Conservation (phyloP, 2,113 vertebrate species). For the Ellobius talpinus region DNA sequence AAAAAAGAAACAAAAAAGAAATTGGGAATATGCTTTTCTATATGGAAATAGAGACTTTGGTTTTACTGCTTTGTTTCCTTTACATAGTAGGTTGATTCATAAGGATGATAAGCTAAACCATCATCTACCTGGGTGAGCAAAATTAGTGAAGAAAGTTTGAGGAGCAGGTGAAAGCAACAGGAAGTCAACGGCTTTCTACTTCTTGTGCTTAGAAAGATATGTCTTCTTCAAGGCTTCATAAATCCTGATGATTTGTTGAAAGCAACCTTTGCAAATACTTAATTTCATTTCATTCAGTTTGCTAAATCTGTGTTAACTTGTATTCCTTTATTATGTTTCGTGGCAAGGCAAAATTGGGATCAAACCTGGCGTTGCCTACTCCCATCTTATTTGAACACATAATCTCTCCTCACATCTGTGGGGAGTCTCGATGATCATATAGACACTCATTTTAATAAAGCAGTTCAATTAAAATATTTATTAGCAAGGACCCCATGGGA, state of each 20-base stretch:
- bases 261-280: slow-evolving; percentile 56
- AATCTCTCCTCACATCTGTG: slow-evolving; percentile 72
- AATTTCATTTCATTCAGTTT: slow-evolving; percentile 60
- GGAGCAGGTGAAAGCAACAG: not conserved
- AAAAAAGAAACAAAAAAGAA: too few species aligned
- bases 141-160: not conserved
- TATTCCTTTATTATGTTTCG: slow-evolving; percentile 52
- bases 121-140: not conserved
- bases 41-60: not conserved
- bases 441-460: slow-evolving; percentile 82
- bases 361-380: slow-evolving; percentile 60
- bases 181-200: not conserved
- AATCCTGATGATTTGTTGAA: slow-evolving; percentile 50
- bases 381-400: slow-evolving; percentile 70
- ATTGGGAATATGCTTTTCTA: not conserved
- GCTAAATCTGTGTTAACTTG: slow-evolving; percentile 63
- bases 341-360: slow-evolving; percentile 19
- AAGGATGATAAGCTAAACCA: not conserved
- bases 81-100: slow-evolving; percentile 34
- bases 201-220: not conserved
- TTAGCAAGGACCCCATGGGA: slow-evolving; percentile 77
- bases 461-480: slow-evolving; percentile 82
- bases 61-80: slow-evolving; percentile 23
- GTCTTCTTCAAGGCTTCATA: slow-evolving; percentile 38
- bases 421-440: slow-evolving; percentile 78